phyloP scores from a whole-genome alignment of 2,888 invertebrate genomes.

The Autographa gamma region DNA sequence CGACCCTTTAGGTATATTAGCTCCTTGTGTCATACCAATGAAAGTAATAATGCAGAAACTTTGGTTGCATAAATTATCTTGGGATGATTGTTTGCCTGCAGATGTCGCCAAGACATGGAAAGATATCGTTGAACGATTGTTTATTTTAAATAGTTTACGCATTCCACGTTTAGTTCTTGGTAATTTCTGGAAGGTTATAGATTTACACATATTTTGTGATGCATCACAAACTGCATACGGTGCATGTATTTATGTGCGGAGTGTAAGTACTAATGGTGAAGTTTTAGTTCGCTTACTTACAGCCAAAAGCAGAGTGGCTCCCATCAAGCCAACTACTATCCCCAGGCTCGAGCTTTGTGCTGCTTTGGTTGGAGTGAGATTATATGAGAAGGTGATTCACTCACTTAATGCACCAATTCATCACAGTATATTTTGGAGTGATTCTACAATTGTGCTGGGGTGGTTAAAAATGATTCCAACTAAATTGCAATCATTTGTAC shows the following conservation, averaged over 20 bases:
- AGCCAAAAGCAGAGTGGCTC: conserved; percentile 17
- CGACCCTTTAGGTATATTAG: conserved; percentile 55
- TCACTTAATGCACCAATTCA: conserved; percentile 9
- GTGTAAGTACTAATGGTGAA: neutral
- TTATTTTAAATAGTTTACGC: neutral
- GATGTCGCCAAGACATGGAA: neutral
- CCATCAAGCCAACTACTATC: conserved; percentile 22
- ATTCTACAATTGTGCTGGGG: conserved; percentile 16
- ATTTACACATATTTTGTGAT: conserved; percentile 11
- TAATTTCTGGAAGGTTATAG: neutral
- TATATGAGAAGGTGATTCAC: conserved; percentile 7
- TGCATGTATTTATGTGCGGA: conserved; percentile 7
- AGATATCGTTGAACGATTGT: neutral
- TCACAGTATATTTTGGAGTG: conserved; percentile 9
- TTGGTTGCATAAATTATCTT: conserved; percentile 52
- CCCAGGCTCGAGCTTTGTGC: conserved; percentile 16
- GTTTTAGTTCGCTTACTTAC: conserved; percentile 1
- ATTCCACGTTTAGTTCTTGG: conserved; percentile 8
- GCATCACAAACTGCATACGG: conserved; percentile 10
- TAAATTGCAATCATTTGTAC: conserved; percentile 18
- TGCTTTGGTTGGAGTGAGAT: conserved; percentile 7
- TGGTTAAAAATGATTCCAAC: conserved; percentile 8
- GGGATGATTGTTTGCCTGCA: conserved; percentile 45
- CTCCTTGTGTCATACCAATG: conserved; percentile 45
- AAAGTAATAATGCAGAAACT: conserved; percentile 55